Evolutionary conservation across 2,888 invertebrate genomes (phyloP), one percentile per base, ranked within the genome.

Genomic region (Lucinisca nassula): DNA sequence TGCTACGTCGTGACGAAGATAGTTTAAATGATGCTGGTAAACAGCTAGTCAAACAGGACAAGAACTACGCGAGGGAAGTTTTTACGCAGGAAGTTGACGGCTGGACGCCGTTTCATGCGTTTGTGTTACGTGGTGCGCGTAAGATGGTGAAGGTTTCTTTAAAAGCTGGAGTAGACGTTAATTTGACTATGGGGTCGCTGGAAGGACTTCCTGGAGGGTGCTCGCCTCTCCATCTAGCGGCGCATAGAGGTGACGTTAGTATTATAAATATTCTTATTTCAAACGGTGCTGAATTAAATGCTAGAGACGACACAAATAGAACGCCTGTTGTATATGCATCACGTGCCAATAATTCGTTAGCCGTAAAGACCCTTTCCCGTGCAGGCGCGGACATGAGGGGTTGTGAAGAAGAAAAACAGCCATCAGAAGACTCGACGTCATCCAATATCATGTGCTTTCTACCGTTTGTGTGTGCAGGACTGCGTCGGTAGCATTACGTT

Each of bases 51-150:
- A 93, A 93, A 82, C 90, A 88, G 8, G 86, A 93, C 79, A 87
- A 88, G 32, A 85, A 85, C 10, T 92, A 93, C 79, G 91, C 90
- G 10, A 78, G 81, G 27, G 81, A 86, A 24, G 91, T 94, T 12
- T 94, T 95, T 35, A 89, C 91, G 72, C 88, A 92, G 0, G 82
- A 89, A 17, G 91, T 94, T 0, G 94, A 94, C 49, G 93, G 94
- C 12, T 95, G 95, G 95, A 94, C 95, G n/a, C 93, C 93, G 14
- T 92, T 95, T 75, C 95, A 95, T 82, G 95, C 95, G 21, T 94
- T 93, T 77, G 93, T 93, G 17, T 84, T 95, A 8, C 90, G 93
- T n/a, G 94, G 95, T 21, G 93, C 93, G 10, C 84, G 93, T 4
- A 93, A 93, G 81, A 90, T 94, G 80, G 87, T 94, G 32, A 95